A percentile compares a stretch with the other conserved stretches of the same genome.
phyloP scores from a whole-genome alignment of 2,113 vertebrate species.

The Merops nubicus region DNA sequence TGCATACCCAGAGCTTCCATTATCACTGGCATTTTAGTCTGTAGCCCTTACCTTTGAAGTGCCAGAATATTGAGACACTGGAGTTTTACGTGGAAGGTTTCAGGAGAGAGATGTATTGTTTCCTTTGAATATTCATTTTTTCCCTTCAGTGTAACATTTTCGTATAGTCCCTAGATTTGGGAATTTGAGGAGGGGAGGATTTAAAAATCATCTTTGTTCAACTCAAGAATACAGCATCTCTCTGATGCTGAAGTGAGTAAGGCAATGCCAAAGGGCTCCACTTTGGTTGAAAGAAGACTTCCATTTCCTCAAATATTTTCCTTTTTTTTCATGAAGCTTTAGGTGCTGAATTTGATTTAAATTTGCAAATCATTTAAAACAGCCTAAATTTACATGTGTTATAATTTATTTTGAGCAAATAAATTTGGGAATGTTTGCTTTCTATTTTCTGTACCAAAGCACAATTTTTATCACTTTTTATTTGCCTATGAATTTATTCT shows the following conservation, averaged over 20 bases:
- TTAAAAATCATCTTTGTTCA: background rate
- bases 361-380: background rate
- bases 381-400: background rate
- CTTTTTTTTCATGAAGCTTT: background rate
- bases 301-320: background rate
- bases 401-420: background rate
- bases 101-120: background rate
- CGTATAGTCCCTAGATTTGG: fast-evolving
- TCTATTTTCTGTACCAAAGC: background rate
- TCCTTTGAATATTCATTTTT: background rate
- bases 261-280: background rate
- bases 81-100: background rate
- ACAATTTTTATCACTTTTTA: background rate
- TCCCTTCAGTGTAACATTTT: background rate
- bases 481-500: background rate
- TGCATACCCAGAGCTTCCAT: background rate
- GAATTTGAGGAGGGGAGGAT: background rate
- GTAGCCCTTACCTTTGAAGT: background rate
- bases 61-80: background rate
- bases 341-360: background rate
- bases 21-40: background rate
- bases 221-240: background rate
- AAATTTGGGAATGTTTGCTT: background rate
- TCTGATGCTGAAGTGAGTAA: background rate
- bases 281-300: background rate